Base-by-base conservation (phyloP, 2,113 vertebrate genomes). In the Percina caprodes region DNA sequence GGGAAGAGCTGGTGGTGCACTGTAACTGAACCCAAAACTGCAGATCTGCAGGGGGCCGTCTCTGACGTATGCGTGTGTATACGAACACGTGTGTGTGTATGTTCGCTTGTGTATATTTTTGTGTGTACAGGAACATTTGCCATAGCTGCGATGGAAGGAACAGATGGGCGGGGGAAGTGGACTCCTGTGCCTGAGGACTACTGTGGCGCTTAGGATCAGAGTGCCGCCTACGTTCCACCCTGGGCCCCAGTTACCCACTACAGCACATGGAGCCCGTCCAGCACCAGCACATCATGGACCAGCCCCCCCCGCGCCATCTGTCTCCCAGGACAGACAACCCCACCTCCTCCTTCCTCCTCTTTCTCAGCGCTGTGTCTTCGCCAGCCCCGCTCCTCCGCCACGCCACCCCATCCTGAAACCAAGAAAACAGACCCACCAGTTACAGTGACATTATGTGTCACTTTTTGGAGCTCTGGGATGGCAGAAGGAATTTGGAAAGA, bases 111-210 rank as follows among this genome's bases (percentile, higher is more conserved):
- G 83, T 84, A 74, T 76, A 81, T 90, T 79, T 82, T 65, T 63
- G 74, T 76, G 90, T 90, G 85, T 48, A 49, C 51, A 54, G 79
- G 85, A 89, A 78, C 83, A 77, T 80, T 88, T 84, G 92, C 89
- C 86, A 90, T 91, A 61, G 80, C 83, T 71, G 85, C 78, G 62
- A 85, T 92, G 78, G 74, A 86, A 77, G 89, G 90, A 94, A 94
- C 94, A 95, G 94, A 95, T 94, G 93, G 94, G 94, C 90, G 92
- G 93, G 93, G 94, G 94, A 94, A 94, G 92, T 92, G 92, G 91
- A 92, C 92, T 94, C 92, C 94, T 92, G 92, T 87, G 92, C 92
- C 92, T 91, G 90, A 94, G 92, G 94, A 94, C 90, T 89, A 93
- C 89, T 93, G 92, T 83, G 93, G 93, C 83, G 92, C 85, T 86